Percentiles rank a stretch among this genome's conserved stretches.
These are phyloP conservation scores for Anhinga anhinga DNA, from an alignment of 2,113 vertebrate species.

Conservation along the genomic window DNA sequence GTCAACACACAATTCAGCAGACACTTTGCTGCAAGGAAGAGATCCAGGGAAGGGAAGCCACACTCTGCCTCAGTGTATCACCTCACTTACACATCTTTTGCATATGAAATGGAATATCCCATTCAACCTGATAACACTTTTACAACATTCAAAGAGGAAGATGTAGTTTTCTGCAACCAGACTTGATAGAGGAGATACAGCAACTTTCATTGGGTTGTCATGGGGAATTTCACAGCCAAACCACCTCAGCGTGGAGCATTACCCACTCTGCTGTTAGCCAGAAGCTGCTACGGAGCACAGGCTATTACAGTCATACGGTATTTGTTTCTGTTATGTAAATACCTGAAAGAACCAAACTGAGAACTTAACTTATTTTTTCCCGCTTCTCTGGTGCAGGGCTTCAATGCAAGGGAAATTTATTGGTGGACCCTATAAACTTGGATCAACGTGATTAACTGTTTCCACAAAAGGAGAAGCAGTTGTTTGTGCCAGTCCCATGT, in stretches of 20 bases:
- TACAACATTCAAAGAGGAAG: not conserved
- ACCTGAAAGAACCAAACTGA: not conserved
- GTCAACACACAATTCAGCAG: not conserved
- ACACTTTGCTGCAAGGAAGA: not conserved
- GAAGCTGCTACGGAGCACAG: not conserved
- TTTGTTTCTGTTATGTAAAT: not conserved
- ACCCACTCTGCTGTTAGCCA: not conserved
- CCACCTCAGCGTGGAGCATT: not conserved
- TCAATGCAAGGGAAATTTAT: not conserved
- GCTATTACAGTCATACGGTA: not conserved
- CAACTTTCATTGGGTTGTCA: not conserved
- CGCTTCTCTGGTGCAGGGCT: not conserved
- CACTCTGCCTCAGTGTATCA: not conserved
- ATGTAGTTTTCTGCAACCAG: not conserved
- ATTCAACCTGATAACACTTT: not conserved
- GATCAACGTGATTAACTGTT: not conserved
- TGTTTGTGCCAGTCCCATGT: not conserved
- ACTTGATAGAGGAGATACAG: not conserved
- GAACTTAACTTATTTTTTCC: not conserved
- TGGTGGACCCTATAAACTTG: not conserved
- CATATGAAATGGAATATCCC: not conserved
- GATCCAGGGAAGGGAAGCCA: not conserved
- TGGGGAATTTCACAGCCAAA: not conserved
- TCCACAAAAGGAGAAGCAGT: not conserved
- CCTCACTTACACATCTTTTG: not conserved